phyloP scores from a whole-genome alignment of 1,140 invertebrate species.

The Riptortus pedestris region DNA sequence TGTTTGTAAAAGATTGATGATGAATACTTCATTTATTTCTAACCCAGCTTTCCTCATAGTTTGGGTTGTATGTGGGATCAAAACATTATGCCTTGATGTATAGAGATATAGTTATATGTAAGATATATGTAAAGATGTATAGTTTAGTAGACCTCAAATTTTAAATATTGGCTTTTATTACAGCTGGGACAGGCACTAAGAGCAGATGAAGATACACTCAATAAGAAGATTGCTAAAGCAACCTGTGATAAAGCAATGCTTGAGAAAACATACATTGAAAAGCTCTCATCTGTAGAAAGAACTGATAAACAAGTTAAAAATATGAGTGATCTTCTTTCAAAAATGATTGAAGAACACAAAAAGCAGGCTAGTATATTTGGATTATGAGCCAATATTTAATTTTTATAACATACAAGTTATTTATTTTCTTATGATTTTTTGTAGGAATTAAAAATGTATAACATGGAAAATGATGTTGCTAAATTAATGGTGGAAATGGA shows the following conservation, averaged over 20 bases:
- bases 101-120: too few relatives aligned
- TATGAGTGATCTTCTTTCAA: slow-evolving; percentile 1
- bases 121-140: too few relatives aligned
- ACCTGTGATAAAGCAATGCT: neutral
- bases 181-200: neutral
- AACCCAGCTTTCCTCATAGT: too few relatives aligned
- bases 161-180: too few relatives aligned
- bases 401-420: neutral
- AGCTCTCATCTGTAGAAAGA: neutral
- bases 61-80: too few relatives aligned
- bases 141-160: too few relatives aligned
- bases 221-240: neutral
- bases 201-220: slow-evolving; percentile 1
- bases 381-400: too few relatives aligned
- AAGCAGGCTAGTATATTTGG: neutral
- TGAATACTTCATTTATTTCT: too few relatives aligned
- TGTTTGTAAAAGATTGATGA: too few relatives aligned
- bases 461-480: neutral
- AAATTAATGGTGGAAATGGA: slow-evolving; percentile 1
- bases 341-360: slow-evolving; percentile 8
- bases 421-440: neutral
- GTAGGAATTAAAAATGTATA: slow-evolving; percentile 1
- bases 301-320: neutral
- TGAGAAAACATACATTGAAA: slow-evolving; percentile 8
- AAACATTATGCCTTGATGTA: too few relatives aligned